These are phyloP conservation scores for Idaea dimidiata DNA, from an alignment of 2,888 invertebrate genomes.

Conservation along the genomic window DNA sequence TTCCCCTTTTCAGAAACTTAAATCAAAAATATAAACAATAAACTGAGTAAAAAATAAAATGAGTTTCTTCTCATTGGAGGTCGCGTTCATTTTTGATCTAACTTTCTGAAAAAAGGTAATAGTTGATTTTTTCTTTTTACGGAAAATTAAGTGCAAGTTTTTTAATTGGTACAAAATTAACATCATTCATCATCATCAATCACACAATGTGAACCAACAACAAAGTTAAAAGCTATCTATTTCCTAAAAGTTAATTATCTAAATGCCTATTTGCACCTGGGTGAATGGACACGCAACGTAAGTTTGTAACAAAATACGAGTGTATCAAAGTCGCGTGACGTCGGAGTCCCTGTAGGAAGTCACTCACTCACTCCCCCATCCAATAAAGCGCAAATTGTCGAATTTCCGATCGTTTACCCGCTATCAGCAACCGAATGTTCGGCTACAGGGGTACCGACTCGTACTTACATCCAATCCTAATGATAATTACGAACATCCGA, in stretches of 20 bases:
- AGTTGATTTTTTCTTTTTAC: background rate
- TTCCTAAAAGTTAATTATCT: background rate
- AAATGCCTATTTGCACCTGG: background rate
- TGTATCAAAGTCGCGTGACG: slow-evolving; percentile 3
- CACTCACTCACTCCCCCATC: slow-evolving; percentile 30
- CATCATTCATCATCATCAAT: background rate
- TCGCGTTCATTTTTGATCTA: too few relatives aligned
- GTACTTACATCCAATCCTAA: background rate
- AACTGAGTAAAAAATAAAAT: too few relatives aligned
- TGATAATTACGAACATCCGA: slow-evolving; percentile 1
- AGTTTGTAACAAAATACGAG: slow-evolving; percentile 1
- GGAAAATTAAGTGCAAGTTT: too few relatives aligned
- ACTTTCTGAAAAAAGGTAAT: too few relatives aligned
- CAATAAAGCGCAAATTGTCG: slow-evolving; percentile 44
- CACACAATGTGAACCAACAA: background rate
- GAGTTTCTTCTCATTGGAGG: too few relatives aligned
- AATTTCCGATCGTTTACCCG: slow-evolving; percentile 39
- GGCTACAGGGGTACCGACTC: background rate
- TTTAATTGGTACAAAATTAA: background rate
- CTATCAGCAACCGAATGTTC: slow-evolving; percentile 11
- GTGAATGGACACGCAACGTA: background rate
- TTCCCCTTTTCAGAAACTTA: too few relatives aligned
- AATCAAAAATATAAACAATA: too few relatives aligned
- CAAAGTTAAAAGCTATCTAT: background rate
- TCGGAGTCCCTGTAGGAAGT: background rate